Evolutionary conservation across 1,140 invertebrate genomes (phyloP).

Genomic region (Eubasilissa regina): DNA sequence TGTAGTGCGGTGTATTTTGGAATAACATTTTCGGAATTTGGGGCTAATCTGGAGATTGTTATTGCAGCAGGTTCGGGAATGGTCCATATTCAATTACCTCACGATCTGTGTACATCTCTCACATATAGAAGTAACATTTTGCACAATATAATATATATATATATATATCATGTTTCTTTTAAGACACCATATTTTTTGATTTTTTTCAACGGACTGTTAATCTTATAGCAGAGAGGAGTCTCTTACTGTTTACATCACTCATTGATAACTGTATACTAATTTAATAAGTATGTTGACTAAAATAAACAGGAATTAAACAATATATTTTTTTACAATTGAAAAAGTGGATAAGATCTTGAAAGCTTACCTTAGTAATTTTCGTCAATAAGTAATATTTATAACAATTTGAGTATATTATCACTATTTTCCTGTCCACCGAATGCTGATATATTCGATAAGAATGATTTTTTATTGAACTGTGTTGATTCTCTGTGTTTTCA

Average conservation of each 20-base stretch:
- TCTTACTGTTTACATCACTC: too few species aligned
- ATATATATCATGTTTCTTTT: slow-evolving; percentile 10
- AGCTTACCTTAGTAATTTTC: slow-evolving; percentile 1
- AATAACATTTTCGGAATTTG: too few species aligned
- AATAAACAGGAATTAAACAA: slow-evolving; percentile 15
- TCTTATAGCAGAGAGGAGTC: not conserved
- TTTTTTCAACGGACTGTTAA: slow-evolving; percentile 1
- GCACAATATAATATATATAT: not conserved
- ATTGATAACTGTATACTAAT: not conserved
- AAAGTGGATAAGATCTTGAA: slow-evolving; percentile 16
- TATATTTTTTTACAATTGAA: slow-evolving; percentile 3
- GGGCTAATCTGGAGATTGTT: too few species aligned
- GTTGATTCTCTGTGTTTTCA: too few species aligned
- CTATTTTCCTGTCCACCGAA: too few species aligned
- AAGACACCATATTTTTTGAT: not conserved
- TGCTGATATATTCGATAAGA: too few species aligned
- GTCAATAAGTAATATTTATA: too few species aligned
- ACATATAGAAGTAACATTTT: slow-evolving; percentile 8
- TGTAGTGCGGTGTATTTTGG: not conserved
- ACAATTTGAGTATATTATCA: too few species aligned
- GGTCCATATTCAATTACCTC: not conserved
- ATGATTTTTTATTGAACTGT: too few species aligned
- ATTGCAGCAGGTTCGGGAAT: not conserved
- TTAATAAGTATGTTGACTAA: slow-evolving; percentile 1
- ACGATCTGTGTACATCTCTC: not conserved